These are phyloP conservation scores for Orchestia grillus DNA, from an alignment of 1,140 invertebrate genomes.

Conservation along the genomic window DNA sequence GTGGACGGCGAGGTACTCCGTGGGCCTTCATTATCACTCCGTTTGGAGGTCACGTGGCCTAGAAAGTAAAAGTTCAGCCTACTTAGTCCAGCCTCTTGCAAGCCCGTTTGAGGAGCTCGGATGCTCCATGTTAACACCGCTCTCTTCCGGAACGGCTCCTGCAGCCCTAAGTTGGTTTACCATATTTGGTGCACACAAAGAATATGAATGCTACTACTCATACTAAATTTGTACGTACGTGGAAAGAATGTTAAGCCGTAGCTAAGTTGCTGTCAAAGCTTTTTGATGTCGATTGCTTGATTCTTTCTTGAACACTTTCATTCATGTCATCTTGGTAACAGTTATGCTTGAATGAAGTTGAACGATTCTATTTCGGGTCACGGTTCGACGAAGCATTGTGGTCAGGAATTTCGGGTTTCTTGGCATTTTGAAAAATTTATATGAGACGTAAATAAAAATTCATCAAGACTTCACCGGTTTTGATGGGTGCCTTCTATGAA, in stretches of 20 bases:
- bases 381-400: neutral
- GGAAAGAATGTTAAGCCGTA: neutral
- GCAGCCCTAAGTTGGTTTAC: neutral
- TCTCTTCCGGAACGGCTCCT: neutral
- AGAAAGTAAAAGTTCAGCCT: constrained; percentile 52
- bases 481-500: too few species aligned
- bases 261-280: neutral
- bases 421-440: neutral
- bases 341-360: neutral
- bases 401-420: neutral
- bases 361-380: neutral
- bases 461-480: neutral
- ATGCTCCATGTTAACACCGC: neutral
- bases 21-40: constrained; percentile 12
- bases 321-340: neutral
- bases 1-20: neutral
- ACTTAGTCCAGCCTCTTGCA: neutral
- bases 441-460: neutral
- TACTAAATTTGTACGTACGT: neutral
- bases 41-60: constrained; percentile 49
- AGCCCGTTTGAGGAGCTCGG: neutral
- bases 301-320: neutral
- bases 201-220: neutral
- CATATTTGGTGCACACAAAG: neutral
- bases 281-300: neutral